Evolutionary conservation across 2,888 invertebrate genomes (phyloP), one percentile per base, ranked within the genome.

Genomic region (Diplazon laetatorius): DNA sequence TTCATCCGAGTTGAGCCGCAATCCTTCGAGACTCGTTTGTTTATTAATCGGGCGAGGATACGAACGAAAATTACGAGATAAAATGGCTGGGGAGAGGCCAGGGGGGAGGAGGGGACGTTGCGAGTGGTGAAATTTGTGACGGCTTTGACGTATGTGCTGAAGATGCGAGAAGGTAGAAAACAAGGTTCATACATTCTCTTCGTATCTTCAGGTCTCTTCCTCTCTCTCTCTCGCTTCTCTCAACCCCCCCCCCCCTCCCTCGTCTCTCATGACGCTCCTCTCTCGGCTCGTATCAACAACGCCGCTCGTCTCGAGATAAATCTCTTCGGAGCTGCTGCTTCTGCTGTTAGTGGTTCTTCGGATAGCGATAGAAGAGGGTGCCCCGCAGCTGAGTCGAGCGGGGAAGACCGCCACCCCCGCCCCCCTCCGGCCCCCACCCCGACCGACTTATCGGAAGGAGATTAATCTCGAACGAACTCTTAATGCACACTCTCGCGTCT

Each of bases 371-470:
- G 30, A 65, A 25, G 46, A 50, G 25, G 42, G 35, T 62, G 8
- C 25, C n/a, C 52, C 6, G 52, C 20, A 35, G 48, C 25, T 20
- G 20, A 22, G 22, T 59, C 50, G 35, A 18, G 30, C 8, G n/a
- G 42, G 10, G 44, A 44, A 68, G 66, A 42, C 55, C n/a, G n/a
- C n/a, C n/a, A n/a, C n/a, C n/a, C n/a, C n/a, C n/a, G n/a, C n/a
- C n/a, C n/a, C n/a, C n/a, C n/a, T n/a, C n/a, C n/a, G n/a, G n/a
- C n/a, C n/a, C n/a, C n/a, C n/a, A n/a, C n/a, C n/a, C 42, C 57
- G 48, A 68, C 57, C 75, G 72, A 79, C 75, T 80, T 81, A 76
- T 78, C 75, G 75, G 69, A 75, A 75, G 63, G 52, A 76, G 71
- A 80, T 80, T 81, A 80, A 72, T 77, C 80, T 74, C 60, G 37